These are phyloP conservation scores for Hydrolagus affinis DNA, from an alignment of 2,113 vertebrate species.

Conservation along the genomic window DNA sequence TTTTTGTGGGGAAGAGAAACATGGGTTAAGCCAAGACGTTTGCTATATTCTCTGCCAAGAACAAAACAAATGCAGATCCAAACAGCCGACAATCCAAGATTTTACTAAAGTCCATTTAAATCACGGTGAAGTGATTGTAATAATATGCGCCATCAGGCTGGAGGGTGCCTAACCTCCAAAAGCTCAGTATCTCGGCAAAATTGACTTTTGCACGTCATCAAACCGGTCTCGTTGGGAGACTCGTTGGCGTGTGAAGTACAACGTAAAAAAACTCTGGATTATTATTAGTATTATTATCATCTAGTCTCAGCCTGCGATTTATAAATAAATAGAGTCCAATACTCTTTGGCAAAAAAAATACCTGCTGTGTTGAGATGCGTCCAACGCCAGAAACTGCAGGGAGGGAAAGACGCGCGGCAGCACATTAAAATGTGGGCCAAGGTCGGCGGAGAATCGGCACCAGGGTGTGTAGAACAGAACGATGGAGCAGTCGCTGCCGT, in stretches of 20 bases:
- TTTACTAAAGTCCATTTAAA: not conserved
- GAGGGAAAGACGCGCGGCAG: slow-evolving; percentile 81
- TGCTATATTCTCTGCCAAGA: not conserved
- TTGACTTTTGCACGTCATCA: not conserved
- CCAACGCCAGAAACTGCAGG: slow-evolving; percentile 84
- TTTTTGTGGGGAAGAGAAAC: no score
- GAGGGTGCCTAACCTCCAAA: not conserved
- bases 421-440: slow-evolving; percentile 92
- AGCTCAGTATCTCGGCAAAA: not conserved
- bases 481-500: slow-evolving; percentile 80
- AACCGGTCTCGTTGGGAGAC: not conserved
- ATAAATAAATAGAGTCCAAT: not conserved
- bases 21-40: not conserved
- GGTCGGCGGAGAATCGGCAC: slow-evolving; percentile 87
- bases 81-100: not conserved
- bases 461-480: slow-evolving; percentile 89
- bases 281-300: not conserved
- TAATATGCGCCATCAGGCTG: not conserved
- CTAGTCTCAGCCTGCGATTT: not conserved
- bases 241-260: not conserved
- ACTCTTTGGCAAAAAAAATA: slow-evolving; percentile 39
- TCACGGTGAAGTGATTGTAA: not conserved
- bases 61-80: not conserved
- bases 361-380: slow-evolving; percentile 97
- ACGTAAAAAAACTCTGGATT: not conserved